These are phyloP conservation scores for Onthophagus taurus DNA, from an alignment of 1,140 invertebrate genomes.

Conservation along the genomic window DNA sequence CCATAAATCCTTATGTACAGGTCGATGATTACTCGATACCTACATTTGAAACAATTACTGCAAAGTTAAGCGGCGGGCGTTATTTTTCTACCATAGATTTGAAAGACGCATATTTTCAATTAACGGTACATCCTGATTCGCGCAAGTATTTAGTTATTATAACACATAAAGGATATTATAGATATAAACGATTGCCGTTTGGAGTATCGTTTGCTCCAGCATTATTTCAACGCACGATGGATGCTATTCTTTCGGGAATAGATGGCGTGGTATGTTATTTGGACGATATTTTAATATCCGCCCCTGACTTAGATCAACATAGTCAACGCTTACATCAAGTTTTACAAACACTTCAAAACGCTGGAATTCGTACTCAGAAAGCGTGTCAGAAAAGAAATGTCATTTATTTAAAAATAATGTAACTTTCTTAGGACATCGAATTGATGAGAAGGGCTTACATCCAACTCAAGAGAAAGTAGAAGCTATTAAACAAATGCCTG, in stretches of 20 bases:
- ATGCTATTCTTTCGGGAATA: neutral
- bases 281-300: neutral
- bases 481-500: conserved; percentile 12
- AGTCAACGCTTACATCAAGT: neutral
- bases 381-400: neutral
- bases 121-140: neutral
- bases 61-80: neutral
- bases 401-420: conserved; percentile 11
- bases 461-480: conserved; percentile 14
- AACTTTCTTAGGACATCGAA: conserved; percentile 19
- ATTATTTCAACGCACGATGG: conserved; percentile 4
- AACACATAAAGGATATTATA: conserved; percentile 1
- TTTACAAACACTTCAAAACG: neutral
- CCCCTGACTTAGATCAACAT: neutral
- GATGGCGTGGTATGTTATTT: neutral
- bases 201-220: neutral
- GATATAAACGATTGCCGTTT: conserved; percentile 1
- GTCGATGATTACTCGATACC: conserved; percentile 22
- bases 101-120: conserved; percentile 7
- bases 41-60: conserved; percentile 8
- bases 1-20: conserved; percentile 20
- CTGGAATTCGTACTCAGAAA: neutral
- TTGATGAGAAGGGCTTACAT: conserved; percentile 15
- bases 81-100: conserved; percentile 3
- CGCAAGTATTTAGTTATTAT: conserved; percentile 1